phyloP scores from a whole-genome alignment of 2,113 vertebrate genomes.

The Cebidichthys violaceus region DNA sequence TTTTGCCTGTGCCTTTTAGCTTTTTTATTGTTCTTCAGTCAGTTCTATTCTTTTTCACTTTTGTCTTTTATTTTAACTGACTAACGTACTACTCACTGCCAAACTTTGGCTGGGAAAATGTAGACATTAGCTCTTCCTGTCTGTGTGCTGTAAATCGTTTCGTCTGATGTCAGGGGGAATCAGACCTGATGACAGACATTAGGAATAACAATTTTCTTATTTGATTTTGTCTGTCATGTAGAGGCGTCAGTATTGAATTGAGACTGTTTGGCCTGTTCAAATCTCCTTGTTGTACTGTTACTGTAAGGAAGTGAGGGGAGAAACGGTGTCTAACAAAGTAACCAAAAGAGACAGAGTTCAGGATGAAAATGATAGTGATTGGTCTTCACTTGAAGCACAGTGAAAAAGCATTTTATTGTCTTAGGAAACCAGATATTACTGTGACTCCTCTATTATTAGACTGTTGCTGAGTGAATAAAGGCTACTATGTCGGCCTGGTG shows the following conservation, averaged over 20 bases:
- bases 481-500: too few relatives aligned
- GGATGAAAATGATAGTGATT: background rate
- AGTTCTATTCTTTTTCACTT: too few relatives aligned
- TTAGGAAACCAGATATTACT: background rate
- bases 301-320: background rate
- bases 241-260: too few relatives aligned
- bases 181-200: background rate
- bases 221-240: too few relatives aligned
- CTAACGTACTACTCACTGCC: background rate
- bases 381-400: background rate
- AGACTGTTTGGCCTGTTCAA: too few relatives aligned
- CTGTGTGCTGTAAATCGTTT: background rate
- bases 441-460: constrained; percentile 23
- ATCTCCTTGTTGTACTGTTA: too few relatives aligned
- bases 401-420: background rate
- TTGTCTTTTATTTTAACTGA: too few relatives aligned
- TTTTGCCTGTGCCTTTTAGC: too few relatives aligned
- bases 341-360: background rate
- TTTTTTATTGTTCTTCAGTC: too few relatives aligned
- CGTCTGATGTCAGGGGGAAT: background rate
- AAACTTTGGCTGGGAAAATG: background rate
- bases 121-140: background rate
- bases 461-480: background rate
- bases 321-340: background rate
- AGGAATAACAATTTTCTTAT: too few relatives aligned